Evolutionary conservation across 2,888 invertebrate species (phyloP), one percentile per base, ranked within the genome.

Genomic region (Pocota personata): DNA sequence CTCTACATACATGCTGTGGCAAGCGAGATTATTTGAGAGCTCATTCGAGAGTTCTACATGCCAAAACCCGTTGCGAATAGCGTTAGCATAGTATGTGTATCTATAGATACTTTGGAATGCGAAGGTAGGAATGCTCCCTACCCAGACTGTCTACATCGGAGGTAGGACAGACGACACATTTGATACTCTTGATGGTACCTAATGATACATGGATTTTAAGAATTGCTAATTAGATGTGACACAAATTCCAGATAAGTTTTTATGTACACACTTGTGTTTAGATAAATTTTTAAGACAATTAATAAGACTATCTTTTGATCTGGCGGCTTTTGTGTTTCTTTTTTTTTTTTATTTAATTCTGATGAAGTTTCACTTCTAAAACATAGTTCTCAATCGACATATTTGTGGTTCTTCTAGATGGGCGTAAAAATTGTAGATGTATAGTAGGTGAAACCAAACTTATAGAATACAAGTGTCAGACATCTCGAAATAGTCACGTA

Each of bases 31-130:
- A 52, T 58, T 66, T 52, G 40, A 40, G 64, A 64, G 24, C 50
- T 21, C 32, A 67, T 55, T 57, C 16, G 40, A 43, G 64, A 64
- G 35, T 8, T 52, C 66, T 37, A 57, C 16, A 71, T 58, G 32
- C 50, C 35, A 71, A 78, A 78, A 71, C 71, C 55, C 19, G 78
- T 71, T 71, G 55, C 52, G 27, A 52, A 58, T 40, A 12, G 16
- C 16, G 3, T 12, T 3, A 3, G 24, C 24, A 24, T 2, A 32
- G 8, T 16, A 6, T 40, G 27, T 30, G 40, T 19, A 16, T n/a
- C 3, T 16, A 43, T 60, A 16, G 35, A 57, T 19, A 19, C 24
- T 27, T 48, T 10, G 24, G 57, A 50, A 57, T 72, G 57, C 46
- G 52, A 69, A 69, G 40, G 60, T 69, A 30, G 43, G 30, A 32